Conservation (phyloP, 2,888 invertebrate genomes). For the Euproctis similis region DNA sequence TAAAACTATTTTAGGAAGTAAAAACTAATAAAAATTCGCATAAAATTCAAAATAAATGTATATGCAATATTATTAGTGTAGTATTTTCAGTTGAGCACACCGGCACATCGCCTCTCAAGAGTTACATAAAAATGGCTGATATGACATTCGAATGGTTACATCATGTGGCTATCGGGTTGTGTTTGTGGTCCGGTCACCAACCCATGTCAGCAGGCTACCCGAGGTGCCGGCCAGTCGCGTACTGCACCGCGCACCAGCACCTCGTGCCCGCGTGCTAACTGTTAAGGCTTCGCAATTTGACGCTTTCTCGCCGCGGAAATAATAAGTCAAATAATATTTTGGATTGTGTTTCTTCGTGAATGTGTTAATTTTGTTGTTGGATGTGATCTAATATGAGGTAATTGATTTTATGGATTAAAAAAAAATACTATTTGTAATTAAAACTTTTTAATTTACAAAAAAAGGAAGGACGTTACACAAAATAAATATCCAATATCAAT, state of each 20-base stretch:
- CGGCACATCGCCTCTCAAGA: conserved; percentile 22
- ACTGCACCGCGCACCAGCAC: conserved; percentile 22
- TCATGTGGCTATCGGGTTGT: conserved; percentile 24
- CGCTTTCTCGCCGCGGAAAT: conserved; percentile 49
- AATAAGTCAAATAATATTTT: conserved; percentile 46
- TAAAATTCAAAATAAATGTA: too few relatives aligned
- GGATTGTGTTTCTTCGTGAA: conserved; percentile 20
- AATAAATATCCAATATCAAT: too few relatives aligned
- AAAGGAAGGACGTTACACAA: background rate
- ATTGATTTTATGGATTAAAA: conserved; percentile 2
- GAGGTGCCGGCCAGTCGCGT: too few relatives aligned
- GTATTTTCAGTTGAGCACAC: too few relatives aligned
- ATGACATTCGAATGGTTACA: conserved; percentile 27
- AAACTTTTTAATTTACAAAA: background rate
- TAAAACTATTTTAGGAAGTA: too few relatives aligned
- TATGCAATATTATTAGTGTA: too few relatives aligned
- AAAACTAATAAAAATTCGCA: too few relatives aligned
- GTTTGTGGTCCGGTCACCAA: conserved; percentile 17
- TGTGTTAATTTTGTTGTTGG: conserved; percentile 20
- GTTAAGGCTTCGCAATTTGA: conserved; percentile 32
- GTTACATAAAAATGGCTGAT: conserved; percentile 27
- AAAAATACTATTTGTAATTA: background rate
- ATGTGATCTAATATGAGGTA: conserved; percentile 26
- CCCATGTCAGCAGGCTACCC: too few relatives aligned
- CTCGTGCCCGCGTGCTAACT: conserved; percentile 21